A percentile compares a stretch with the other conserved stretches of the same genome.
phyloP scores from a whole-genome alignment of 2,113 vertebrate genomes.

The Nesogale talazaci region DNA sequence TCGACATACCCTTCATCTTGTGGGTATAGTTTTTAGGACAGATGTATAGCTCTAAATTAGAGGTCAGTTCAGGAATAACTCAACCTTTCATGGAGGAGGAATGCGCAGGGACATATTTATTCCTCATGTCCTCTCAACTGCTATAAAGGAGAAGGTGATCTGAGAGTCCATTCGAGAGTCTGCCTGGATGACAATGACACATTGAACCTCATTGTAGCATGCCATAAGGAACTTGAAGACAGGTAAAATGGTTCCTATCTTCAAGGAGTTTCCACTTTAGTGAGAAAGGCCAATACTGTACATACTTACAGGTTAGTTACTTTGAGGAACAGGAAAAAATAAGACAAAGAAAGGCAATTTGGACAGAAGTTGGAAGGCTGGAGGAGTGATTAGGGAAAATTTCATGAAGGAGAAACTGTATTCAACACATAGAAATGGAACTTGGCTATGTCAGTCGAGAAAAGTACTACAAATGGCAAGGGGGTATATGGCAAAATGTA shows the following conservation, averaged over 20 bases:
- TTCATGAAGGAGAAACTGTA: background rate
- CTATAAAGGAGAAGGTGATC: background rate
- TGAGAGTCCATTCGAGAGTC: background rate
- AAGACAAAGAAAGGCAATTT: background rate
- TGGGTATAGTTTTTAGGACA: slow-evolving; percentile 1
- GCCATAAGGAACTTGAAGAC: background rate
- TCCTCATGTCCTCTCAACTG: background rate
- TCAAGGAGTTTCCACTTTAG: background rate
- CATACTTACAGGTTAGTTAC: background rate
- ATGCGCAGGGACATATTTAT: background rate
- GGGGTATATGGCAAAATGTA: fast-evolving
- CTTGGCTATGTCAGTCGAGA: background rate
- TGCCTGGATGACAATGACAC: background rate
- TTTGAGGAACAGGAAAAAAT: background rate
- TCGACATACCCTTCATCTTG: background rate
- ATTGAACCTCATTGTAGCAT: too few relatives aligned
- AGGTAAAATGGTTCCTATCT: background rate
- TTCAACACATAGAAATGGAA: background rate
- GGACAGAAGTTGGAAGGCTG: background rate
- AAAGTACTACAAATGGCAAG: background rate
- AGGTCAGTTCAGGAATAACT: slow-evolving; percentile 45
- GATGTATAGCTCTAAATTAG: slow-evolving; percentile 23
- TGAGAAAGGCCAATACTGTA: background rate
- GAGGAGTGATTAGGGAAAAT: background rate
- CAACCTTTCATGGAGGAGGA: slow-evolving; percentile 5